These are phyloP conservation scores for Plodia interpunctella DNA, from an alignment of 1,140 invertebrate genomes.

Conservation along the genomic window DNA sequence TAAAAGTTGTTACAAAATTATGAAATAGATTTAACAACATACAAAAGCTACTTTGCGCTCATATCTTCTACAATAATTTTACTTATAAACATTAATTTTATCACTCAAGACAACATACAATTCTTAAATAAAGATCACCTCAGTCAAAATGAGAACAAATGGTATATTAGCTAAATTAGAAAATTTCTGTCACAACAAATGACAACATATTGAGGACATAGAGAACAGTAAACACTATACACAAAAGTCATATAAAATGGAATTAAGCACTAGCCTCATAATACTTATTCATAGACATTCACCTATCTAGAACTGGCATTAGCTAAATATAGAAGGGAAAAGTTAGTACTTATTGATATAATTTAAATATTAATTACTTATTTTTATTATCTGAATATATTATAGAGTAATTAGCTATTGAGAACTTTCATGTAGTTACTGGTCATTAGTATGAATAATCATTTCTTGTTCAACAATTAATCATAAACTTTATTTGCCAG, in stretches of 20 bases:
- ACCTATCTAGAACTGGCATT: slow-evolving; percentile 34
- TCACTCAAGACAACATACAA: slow-evolving; percentile 50
- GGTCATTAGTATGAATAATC: too few species aligned
- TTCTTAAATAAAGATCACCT: slow-evolving; percentile 30
- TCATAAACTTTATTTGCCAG: neutral
- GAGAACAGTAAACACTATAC: slow-evolving; percentile 7
- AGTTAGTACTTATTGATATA: slow-evolving; percentile 22
- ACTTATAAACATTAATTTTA: slow-evolving; percentile 56
- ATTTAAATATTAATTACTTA: slow-evolving; percentile 18
- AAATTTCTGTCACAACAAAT: slow-evolving; percentile 26
- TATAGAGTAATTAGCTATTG: slow-evolving; percentile 17
- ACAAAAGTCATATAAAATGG: slow-evolving; percentile 25
- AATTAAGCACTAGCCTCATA: slow-evolving; percentile 37
- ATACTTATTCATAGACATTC: slow-evolving; percentile 28
- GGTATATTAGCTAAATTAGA: slow-evolving; percentile 15
- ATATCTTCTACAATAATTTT: slow-evolving; percentile 56
- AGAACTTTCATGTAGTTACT: slow-evolving; percentile 19
- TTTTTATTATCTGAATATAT: slow-evolving; percentile 14
- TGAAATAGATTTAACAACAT: slow-evolving; percentile 74
- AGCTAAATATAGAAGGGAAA: slow-evolving; percentile 30
- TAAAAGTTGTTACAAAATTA: slow-evolving; percentile 75
- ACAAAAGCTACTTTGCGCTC: slow-evolving; percentile 69
- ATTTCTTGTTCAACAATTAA: neutral
- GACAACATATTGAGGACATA: slow-evolving; percentile 21
- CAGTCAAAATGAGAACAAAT: slow-evolving; percentile 38